phyloP scores from a whole-genome alignment of 2,888 invertebrate species.

The Phorcus lineatus region DNA sequence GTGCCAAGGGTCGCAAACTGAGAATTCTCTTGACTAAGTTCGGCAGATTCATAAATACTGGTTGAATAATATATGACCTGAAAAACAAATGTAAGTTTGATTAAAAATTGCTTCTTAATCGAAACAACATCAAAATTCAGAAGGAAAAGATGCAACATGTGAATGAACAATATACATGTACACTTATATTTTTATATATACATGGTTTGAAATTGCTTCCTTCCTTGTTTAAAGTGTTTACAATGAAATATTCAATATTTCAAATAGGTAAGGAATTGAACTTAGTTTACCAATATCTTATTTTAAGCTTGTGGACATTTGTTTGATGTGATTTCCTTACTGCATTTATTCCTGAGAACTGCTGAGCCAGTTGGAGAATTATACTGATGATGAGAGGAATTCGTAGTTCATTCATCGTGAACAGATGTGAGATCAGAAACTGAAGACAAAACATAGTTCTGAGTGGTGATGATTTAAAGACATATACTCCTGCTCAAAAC shows the following conservation, averaged over 20 bases:
- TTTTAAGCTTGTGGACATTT: no score
- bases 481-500: not conserved
- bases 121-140: not conserved
- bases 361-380: slow-evolving; percentile 91
- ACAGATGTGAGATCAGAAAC: slow-evolving; percentile 84
- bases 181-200: no score
- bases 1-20: slow-evolving; percentile 90
- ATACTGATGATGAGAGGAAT: slow-evolving; percentile 88
- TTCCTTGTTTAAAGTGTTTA: no score
- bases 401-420: slow-evolving; percentile 83
- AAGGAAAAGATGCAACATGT: not conserved
- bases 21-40: slow-evolving; percentile 80
- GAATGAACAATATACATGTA: no score
- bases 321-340: slow-evolving; percentile 77
- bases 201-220: no score
- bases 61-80: slow-evolving; percentile 25
- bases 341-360: slow-evolving; percentile 92
- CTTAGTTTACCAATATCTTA: not conserved
- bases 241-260: no score
- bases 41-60: slow-evolving; percentile 86
- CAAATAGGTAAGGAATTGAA: no score
- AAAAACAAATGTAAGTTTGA: not conserved
- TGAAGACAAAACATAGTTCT: slow-evolving; percentile 39
- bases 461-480: not conserved
- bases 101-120: not conserved